These are phyloP conservation scores for Nomada ruficornis DNA, from an alignment of 2,888 invertebrate species.

Conservation along the genomic window DNA sequence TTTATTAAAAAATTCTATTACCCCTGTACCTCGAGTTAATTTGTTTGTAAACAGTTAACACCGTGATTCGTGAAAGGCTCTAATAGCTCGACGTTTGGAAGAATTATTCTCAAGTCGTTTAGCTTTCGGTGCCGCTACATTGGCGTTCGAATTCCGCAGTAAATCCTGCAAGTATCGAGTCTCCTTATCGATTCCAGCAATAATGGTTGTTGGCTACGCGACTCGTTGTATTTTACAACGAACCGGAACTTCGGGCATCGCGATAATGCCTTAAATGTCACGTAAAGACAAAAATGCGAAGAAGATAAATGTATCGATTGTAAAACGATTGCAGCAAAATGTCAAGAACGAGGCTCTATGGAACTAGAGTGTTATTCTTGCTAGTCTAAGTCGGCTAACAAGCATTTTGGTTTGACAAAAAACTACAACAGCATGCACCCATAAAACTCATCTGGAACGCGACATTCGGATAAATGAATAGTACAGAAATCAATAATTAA, in stretches of 20 bases:
- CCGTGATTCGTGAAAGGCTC: neutral
- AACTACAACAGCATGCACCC: neutral
- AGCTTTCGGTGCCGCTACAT: neutral
- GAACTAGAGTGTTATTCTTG: constrained; percentile 14
- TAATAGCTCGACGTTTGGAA: neutral
- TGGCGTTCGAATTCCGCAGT: neutral
- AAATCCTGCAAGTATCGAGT: neutral
- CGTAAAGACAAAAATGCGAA: neutral
- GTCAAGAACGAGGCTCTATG: constrained; percentile 52
- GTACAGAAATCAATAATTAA: too few relatives aligned
- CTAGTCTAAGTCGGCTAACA: neutral
- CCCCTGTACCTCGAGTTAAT: too few relatives aligned
- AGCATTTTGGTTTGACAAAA: neutral
- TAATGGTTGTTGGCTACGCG: constrained; percentile 15
- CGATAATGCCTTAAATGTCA: constrained; percentile 19
- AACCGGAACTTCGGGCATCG: neutral
- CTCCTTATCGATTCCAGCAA: neutral
- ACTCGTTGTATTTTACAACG: constrained; percentile 24
- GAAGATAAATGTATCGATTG: constrained; percentile 23
- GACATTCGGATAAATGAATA: too few relatives aligned
- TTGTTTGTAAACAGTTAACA: too few relatives aligned
- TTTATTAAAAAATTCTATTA: too few relatives aligned
- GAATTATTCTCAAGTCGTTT: neutral
- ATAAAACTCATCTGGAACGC: neutral
- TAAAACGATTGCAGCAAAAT: constrained; percentile 31